phyloP scores from a whole-genome alignment of 37 sponge, comb jelly and placozoan genomes.

The Mnemiopsis leidyi region DNA sequence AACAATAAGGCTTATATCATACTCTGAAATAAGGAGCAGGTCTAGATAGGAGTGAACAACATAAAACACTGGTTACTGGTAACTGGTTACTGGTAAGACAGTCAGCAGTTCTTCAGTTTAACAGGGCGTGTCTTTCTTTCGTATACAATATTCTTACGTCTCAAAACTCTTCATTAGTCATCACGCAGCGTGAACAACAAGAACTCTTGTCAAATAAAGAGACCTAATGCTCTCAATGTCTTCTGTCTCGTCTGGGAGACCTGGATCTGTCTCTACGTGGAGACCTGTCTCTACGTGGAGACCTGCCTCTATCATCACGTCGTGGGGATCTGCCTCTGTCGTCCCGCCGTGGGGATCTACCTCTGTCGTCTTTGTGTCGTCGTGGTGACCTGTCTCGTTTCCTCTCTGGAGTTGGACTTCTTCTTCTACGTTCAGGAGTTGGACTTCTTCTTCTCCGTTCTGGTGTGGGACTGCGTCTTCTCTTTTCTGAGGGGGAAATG shows the following conservation, averaged over 20 bases:
- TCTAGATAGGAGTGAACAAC: too few species aligned
- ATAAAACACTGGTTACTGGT: too few species aligned
- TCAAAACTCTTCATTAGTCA: too few species aligned
- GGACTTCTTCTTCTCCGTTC: conserved; percentile 25
- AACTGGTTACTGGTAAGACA: too few species aligned
- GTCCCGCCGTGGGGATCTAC: background rate
- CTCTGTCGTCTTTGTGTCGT: background rate
- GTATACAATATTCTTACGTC: too few species aligned
- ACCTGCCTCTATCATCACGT: conserved; percentile 11
- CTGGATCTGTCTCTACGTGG: background rate
- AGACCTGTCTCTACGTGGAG: background rate
- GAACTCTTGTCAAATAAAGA: too few species aligned
- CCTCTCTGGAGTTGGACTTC: background rate
- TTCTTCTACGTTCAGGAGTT: background rate
- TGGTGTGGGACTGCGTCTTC: background rate
- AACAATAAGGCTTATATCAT: too few species aligned
- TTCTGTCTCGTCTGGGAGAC: background rate
- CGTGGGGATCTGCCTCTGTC: conserved; percentile 1
- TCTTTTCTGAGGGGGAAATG: background rate
- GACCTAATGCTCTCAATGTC: background rate
- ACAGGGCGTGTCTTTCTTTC: too few species aligned
- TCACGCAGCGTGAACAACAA: too few species aligned
- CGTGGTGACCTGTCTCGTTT: background rate
- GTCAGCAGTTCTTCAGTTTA: too few species aligned
- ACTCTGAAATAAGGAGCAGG: too few species aligned